Percentiles rank a stretch among this genome's conserved stretches.
phyloP scores from a whole-genome alignment of 2,113 vertebrate species.

The Scomber japonicus region DNA sequence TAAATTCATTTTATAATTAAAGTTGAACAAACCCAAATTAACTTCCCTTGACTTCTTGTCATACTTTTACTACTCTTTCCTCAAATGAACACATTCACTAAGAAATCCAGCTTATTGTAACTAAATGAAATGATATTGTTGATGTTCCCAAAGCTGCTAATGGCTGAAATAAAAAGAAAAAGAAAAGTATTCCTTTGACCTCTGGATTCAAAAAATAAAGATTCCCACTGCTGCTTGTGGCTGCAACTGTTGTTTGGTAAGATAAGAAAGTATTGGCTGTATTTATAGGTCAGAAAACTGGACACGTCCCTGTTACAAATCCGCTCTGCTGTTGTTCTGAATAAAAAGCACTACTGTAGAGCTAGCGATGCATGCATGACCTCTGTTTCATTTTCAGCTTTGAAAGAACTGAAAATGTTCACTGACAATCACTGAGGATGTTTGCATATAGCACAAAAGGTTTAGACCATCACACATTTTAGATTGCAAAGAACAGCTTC shows the following conservation, averaged over 20 bases:
- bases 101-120: constrained; percentile 6
- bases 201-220: constrained; percentile 30
- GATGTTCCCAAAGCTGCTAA: constrained; percentile 29
- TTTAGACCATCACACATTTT: constrained; percentile 30
- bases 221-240: constrained; percentile 4
- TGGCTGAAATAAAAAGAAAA: constrained; percentile 7
- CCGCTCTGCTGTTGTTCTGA: not conserved
- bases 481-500: constrained; percentile 52
- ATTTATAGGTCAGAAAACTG: constrained; percentile 16
- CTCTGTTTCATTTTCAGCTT: not conserved
- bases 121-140: constrained; percentile 16
- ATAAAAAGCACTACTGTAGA: not conserved
- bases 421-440: constrained; percentile 4
- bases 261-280: not conserved
- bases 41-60: constrained; percentile 1
- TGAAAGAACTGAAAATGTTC: not conserved
- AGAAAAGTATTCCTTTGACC: constrained; percentile 23
- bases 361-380: too few relatives aligned
- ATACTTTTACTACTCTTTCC: not conserved
- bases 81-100: constrained; percentile 6
- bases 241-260: too few relatives aligned
- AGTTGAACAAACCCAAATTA: constrained; percentile 12
- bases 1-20: constrained; percentile 63
- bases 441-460: constrained; percentile 24
- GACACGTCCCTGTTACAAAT: constrained; percentile 23